Evolutionary conservation across 2,113 vertebrate genomes (phyloP).

Genomic region (Hemichromis elongatus): DNA sequence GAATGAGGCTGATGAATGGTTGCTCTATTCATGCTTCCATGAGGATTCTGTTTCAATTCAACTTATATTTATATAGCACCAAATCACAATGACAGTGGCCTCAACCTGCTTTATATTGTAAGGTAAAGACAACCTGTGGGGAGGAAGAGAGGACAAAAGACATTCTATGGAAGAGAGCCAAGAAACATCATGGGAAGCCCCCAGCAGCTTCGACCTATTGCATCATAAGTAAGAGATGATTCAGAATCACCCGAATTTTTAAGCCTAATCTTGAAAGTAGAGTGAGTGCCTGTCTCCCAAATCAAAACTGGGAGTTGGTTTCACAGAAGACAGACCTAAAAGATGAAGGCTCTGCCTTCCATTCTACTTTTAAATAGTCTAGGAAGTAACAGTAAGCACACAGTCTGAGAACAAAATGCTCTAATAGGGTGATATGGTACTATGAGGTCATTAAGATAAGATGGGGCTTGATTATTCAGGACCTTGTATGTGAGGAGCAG

Average conservation of each 20-base stretch:
- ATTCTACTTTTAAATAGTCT: not conserved
- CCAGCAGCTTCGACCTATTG: not conserved
- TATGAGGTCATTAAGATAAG: not conserved
- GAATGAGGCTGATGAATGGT: not conserved
- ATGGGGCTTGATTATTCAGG: not conserved
- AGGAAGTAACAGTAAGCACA: not conserved
- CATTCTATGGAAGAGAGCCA: not conserved
- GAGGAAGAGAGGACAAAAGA: not conserved
- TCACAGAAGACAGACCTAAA: not conserved
- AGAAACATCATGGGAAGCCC: not conserved
- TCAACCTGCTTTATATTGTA: not conserved
- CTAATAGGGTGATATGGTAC: not conserved
- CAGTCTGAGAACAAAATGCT: not conserved
- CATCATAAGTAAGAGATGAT: not conserved
- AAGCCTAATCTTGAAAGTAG: not conserved
- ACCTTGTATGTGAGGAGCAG: accelerated
- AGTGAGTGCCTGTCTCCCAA: not conserved
- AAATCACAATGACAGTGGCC: not conserved
- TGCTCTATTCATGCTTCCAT: no score
- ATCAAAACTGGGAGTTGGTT: not conserved
- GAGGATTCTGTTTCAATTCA: no score
- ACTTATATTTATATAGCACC: not conserved
- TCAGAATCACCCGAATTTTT: not conserved
- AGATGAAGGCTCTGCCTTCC: not conserved
- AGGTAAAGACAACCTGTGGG: not conserved